phyloP scores from a whole-genome alignment of 2,888 invertebrate genomes.

The Plagodis pulveraria region DNA sequence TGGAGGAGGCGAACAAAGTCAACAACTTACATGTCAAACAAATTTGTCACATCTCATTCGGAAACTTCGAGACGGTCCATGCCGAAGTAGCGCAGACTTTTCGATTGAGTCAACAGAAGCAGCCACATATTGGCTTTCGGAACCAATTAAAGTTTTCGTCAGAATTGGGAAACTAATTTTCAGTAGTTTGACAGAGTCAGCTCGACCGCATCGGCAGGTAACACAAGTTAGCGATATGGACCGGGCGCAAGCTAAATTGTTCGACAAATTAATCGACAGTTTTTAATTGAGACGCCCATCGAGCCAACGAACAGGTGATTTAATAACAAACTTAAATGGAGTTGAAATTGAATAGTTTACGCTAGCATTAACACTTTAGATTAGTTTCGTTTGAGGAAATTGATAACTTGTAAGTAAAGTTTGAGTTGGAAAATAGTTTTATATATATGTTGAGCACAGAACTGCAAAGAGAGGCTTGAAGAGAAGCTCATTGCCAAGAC shows the following conservation, averaged over 20 bases:
- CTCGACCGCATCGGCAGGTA: conserved; percentile 59
- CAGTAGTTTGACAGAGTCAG: conserved; percentile 80
- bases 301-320: conserved; percentile 23
- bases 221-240: conserved; percentile 54
- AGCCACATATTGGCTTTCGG: conserved; percentile 73
- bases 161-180: conserved; percentile 80
- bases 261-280: conserved; percentile 60
- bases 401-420: not conserved
- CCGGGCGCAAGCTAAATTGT: conserved; percentile 57
- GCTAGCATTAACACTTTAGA: conserved; percentile 8
- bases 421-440: no score
- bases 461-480: no score
- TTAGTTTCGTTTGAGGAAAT: conserved; percentile 12
- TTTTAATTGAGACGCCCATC: conserved; percentile 56
- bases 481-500: no score
- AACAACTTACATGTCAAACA: conserved; percentile 40
- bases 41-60: conserved; percentile 48
- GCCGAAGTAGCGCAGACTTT: conserved; percentile 50
- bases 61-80: conserved; percentile 50
- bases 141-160: conserved; percentile 83
- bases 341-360: conserved; percentile 22
- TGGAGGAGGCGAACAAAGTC: conserved; percentile 9
- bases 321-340: conserved; percentile 33
- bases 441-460: no score
- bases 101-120: conserved; percentile 63